Percentiles rank a stretch among this genome's conserved stretches.
Evolutionary conservation across 2,888 invertebrate species (phyloP).

Genomic region (Myopa tessellatipennis): DNA sequence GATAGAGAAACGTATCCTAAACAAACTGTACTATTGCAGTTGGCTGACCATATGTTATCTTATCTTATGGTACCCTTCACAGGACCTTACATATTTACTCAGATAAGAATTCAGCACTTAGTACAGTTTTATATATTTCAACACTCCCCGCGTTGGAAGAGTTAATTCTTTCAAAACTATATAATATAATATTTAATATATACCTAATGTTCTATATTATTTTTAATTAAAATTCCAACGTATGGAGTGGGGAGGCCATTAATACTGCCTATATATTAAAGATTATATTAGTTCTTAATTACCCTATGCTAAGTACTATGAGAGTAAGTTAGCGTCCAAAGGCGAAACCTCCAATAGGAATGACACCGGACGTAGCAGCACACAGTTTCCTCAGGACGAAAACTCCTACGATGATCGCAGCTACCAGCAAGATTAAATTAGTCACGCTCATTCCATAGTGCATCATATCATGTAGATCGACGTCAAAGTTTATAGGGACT

Average conservation of each 20-base stretch:
- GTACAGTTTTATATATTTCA: too few species aligned
- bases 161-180: not conserved
- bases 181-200: not conserved
- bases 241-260: not conserved
- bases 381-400: conserved; percentile 5
- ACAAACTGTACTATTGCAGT: too few species aligned
- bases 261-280: not conserved
- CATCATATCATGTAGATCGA: conserved; percentile 2
- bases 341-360: conserved; percentile 12
- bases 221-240: not conserved
- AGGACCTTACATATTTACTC: too few species aligned
- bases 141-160: conserved; percentile 5
- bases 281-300: not conserved
- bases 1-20: too few species aligned
- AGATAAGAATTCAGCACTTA: too few species aligned
- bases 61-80: too few species aligned
- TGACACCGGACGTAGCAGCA: conserved; percentile 1
- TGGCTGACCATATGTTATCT: too few species aligned
- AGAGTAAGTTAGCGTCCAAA: not conserved
- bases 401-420: not conserved
- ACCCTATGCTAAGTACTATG: not conserved
- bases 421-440: conserved; percentile 12
- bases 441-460: conserved; percentile 6
- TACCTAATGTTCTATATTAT: not conserved
- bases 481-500: not conserved